Conservation (phyloP, 2,113 vertebrate species). For the Bos indicus region DNA sequence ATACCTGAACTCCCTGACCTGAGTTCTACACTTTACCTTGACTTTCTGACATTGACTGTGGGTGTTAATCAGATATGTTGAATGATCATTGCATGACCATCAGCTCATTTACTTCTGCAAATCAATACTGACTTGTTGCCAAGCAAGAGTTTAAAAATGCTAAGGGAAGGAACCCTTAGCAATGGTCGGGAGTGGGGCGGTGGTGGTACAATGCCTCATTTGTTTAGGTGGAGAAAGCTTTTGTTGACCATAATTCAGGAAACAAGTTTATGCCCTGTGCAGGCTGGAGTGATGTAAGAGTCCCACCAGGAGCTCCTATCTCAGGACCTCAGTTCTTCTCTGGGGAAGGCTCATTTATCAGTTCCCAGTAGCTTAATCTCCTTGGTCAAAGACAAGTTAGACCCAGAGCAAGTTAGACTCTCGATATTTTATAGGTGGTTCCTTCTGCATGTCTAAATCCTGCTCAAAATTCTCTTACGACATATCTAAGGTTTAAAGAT, state of each 20-base stretch:
- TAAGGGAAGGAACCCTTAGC: background rate
- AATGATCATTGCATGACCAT: background rate
- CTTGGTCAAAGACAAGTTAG: background rate
- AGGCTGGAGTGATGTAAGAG: background rate
- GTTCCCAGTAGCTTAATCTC: background rate
- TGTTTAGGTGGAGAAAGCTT: background rate
- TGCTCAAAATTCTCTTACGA: background rate
- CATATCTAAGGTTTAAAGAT: background rate
- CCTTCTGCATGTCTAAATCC: background rate
- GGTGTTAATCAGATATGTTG: background rate
- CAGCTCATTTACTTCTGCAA: background rate
- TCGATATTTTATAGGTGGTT: background rate
- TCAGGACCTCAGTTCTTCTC: background rate
- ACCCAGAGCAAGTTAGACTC: background rate
- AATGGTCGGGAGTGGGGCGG: background rate
- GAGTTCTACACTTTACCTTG: background rate
- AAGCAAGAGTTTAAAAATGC: background rate
- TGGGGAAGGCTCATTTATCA: background rate
- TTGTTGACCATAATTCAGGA: background rate
- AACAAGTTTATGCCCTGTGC: background rate
- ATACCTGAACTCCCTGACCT: background rate
- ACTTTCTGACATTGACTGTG: background rate
- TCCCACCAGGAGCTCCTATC: background rate
- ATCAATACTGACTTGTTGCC: background rate
- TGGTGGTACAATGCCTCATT: background rate